Evolutionary conservation across 2,113 vertebrate genomes (phyloP).

Genomic region (Phocoena phocoena): DNA sequence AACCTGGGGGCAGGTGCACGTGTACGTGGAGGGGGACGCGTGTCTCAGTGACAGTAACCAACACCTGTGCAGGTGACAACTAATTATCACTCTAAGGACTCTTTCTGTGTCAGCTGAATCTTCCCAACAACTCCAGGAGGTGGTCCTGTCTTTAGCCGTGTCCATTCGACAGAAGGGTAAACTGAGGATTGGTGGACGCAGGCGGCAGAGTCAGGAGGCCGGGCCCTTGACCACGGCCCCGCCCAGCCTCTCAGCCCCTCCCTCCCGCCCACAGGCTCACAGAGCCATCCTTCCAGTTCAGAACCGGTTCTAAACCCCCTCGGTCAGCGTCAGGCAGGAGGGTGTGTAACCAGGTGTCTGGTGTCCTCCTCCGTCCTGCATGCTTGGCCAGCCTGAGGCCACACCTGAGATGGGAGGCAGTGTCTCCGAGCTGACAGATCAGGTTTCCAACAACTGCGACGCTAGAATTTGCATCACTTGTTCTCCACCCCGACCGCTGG

Average conservation of each 20-base stretch:
- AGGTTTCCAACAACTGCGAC: not conserved
- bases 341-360: not conserved
- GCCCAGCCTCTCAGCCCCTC: no score
- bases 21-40: not conserved
- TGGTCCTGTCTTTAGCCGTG: not conserved
- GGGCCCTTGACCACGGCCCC: not conserved
- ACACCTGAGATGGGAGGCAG: no score
- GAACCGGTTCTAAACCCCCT: not conserved
- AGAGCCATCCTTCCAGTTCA: rapidly evolving
- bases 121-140: not conserved
- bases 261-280: not conserved
- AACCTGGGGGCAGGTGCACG: not conserved
- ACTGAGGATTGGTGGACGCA: not conserved
- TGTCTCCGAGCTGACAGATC: not conserved
- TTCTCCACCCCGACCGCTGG: not conserved
- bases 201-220: not conserved
- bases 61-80: not conserved
- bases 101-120: not conserved
- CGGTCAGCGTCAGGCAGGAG: not conserved
- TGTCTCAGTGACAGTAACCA: not conserved
- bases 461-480: not conserved
- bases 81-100: no score
- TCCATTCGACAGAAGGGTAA: not conserved
- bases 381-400: not conserved
- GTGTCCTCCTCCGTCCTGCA: not conserved